phyloP scores from a whole-genome alignment of 1,140 invertebrate species.

The Drosophila lowei region DNA sequence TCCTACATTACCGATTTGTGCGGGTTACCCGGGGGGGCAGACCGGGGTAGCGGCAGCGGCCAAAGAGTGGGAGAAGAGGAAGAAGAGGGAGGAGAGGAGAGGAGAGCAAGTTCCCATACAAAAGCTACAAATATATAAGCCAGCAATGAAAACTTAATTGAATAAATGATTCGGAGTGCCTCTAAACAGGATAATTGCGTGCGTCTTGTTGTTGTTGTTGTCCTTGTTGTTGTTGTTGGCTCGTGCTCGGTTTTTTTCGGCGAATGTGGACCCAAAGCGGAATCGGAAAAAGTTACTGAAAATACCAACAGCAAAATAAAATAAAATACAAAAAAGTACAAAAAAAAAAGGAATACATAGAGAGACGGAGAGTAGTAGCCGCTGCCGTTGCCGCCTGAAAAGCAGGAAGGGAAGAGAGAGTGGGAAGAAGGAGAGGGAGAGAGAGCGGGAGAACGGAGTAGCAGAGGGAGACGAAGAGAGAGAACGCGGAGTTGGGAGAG shows the following conservation, averaged over 20 bases:
- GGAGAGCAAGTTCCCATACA: constrained; percentile 1
- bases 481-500: constrained; percentile 37
- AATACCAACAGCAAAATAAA: too few species aligned
- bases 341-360: constrained; percentile 48
- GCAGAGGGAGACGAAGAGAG: constrained; percentile 9
- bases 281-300: constrained; percentile 60
- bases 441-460: constrained; percentile 16
- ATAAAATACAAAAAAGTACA: constrained; percentile 7
- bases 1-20: constrained; percentile 20
- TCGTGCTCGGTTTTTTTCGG: constrained; percentile 53
- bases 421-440: constrained; percentile 13
- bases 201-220: constrained; percentile 51
- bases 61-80: constrained; percentile 8
- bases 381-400: constrained; percentile 72
- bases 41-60: constrained; percentile 68
- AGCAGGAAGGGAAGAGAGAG: constrained; percentile 13
- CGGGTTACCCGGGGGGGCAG: constrained; percentile 15
- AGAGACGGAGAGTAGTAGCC: constrained; percentile 56
- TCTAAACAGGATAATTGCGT: constrained; percentile 16
- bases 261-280: constrained; percentile 66
- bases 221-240: background rate
- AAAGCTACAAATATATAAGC: background rate
- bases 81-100: background rate
- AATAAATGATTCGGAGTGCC: constrained; percentile 36
- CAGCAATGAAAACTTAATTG: constrained; percentile 34